phyloP scores from a whole-genome alignment of 2,113 vertebrate species.

The Osmerus eperlanus region DNA sequence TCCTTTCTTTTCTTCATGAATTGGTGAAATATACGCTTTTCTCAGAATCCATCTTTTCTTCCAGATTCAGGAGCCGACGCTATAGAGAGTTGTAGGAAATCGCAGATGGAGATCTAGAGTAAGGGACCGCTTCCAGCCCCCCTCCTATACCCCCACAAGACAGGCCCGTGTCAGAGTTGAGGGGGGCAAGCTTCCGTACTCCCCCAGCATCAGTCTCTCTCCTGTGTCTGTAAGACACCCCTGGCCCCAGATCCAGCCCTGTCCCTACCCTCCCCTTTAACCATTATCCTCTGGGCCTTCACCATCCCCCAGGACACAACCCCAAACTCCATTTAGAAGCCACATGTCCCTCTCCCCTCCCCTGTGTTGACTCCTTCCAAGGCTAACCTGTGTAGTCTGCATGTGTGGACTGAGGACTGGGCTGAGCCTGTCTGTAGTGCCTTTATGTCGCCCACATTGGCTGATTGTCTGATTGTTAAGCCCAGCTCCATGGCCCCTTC shows the following conservation, averaged over 20 bases:
- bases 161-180: constrained; percentile 14
- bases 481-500: background rate
- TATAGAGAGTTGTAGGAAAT: constrained; percentile 70
- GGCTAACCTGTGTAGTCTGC: constrained; percentile 52
- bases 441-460: background rate
- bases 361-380: constrained; percentile 40
- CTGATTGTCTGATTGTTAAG: background rate
- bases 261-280: too few relatives aligned
- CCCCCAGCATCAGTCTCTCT: background rate
- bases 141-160: constrained; percentile 2
- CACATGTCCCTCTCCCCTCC: constrained; percentile 32
- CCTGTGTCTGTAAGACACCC: constrained; percentile 4
- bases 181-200: constrained; percentile 13
- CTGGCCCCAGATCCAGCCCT: background rate
- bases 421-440: background rate
- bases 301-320: too few relatives aligned
- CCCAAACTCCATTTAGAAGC: constrained; percentile 12
- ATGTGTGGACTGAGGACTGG: constrained; percentile 42
- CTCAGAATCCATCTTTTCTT: constrained; percentile 65
- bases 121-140: constrained; percentile 54
- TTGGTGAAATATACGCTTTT: constrained; percentile 30
- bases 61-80: constrained; percentile 66
- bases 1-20: constrained; percentile 37
- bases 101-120: constrained; percentile 68
- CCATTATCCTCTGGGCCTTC: too few relatives aligned